Base-by-base conservation (phyloP, 2,888 invertebrate genomes). In the Idaea straminata region DNA sequence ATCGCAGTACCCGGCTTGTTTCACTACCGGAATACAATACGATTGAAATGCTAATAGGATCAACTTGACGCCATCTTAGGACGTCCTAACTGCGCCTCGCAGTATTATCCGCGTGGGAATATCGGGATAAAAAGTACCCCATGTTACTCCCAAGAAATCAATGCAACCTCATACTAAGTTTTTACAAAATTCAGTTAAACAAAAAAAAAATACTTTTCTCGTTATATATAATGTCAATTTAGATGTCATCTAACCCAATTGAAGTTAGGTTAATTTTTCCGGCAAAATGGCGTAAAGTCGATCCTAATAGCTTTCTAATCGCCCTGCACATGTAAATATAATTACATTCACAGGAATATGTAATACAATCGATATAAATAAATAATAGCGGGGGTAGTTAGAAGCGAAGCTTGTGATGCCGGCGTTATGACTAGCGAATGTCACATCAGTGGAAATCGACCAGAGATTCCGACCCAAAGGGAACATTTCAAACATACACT, bases 391-490 rank as follows among this genome's bases (percentile, higher is more conserved):
- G 65, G 62, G 62, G 64, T 61, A 65, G 63, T 61, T 57, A 66
- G 10, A 66, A 67, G 71, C 69, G 61, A 61, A 69, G 70, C 62
- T 81, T 89, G 91, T 89, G 91, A 90, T 90, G 91, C 71, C 81
- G 90, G 88, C 89, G 86, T 83, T 74, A 81, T 79, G 91, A 91
- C 91, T 91, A 91, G 91, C 86, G 83, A 80, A 81, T 81, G 89
- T 85, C 89, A 85, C 81, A 74, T 85, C 86, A 83, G 82, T 77
- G 87, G 86, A 85, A 81, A 84, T 78, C 83, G 74, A 75, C 78
- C 76, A 67, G 86, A 88, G 86, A 87, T 84, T 88, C 84, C 82
- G 69, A 69, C 68, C 82, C 87, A 73, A 75, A 79, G 76, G 61
- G 74, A 67, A 68, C 70, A 77, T 73, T 75, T 80, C 74, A 78